Conservation (phyloP, 2,797 vertebrate species). For the Anguilla obscura region DNA sequence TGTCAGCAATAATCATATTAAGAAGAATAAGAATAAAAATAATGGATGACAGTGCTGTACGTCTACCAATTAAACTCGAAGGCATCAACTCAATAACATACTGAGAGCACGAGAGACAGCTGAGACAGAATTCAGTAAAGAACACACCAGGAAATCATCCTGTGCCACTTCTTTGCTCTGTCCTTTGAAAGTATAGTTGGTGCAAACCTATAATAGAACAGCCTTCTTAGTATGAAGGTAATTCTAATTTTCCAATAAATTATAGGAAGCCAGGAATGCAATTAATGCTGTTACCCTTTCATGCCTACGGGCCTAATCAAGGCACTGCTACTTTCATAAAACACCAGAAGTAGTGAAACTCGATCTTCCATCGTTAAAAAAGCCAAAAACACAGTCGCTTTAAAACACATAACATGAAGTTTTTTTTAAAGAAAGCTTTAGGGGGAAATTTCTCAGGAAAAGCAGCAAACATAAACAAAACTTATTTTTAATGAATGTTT, state of each 20-base stretch:
- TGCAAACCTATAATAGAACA: conserved; percentile 65
- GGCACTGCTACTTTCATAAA: conserved; percentile 51
- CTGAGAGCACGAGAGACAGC: conserved; percentile 12
- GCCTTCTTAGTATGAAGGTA: conserved; percentile 51
- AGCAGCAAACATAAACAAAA: not conserved
- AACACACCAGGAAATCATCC: conserved; percentile 53
- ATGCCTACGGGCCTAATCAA: conserved; percentile 54
- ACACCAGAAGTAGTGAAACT: conserved; percentile 31
- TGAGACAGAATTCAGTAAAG: conserved; percentile 44
- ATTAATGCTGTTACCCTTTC: conserved; percentile 47
- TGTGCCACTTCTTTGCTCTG: conserved; percentile 55
- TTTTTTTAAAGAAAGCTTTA: not conserved
- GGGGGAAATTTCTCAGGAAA: not conserved
- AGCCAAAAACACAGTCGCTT: conserved; percentile 9
- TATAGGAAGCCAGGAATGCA: conserved; percentile 49
- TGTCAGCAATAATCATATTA: not conserved
- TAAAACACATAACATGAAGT: not conserved
- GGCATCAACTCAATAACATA: conserved; percentile 61
- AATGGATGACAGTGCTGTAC: not conserved
- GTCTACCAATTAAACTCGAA: not conserved
- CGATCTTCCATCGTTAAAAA: not conserved
- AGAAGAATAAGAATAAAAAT: conserved; percentile 27
- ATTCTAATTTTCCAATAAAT: conserved; percentile 49
- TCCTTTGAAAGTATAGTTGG: conserved; percentile 65
- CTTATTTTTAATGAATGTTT: not conserved